Base-by-base conservation (phyloP, 2,113 vertebrate species). In the Vulpes vulpes region DNA sequence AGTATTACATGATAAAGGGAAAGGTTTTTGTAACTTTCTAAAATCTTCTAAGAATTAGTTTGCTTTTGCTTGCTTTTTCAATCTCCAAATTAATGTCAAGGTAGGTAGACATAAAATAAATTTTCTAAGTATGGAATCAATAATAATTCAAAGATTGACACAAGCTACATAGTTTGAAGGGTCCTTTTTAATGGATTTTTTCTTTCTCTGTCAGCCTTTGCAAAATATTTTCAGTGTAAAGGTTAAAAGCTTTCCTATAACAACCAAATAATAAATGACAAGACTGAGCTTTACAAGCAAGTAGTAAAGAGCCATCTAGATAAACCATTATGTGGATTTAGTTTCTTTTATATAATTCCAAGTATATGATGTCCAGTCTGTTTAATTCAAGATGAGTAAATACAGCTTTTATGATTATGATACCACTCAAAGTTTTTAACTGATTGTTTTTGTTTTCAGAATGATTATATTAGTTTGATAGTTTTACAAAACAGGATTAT, bases 341-440 rank as follows among this genome's bases (percentile, higher is more conserved):
- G 1, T 55, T 97, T 55, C 27, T 85, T 69, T 67, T 62, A 55
- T 30, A 17, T 60, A 92, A 35, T 80, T 95, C 30, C 71, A 55
- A 32, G 9, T 80, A 23, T 60, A 65, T 10, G 1, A 25, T 94
- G 4, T 11, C 59, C 74, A 25, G 9, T 53, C 16, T 79, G 2
- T 64, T 95, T 69, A 82, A 51, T 67, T 91, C 62, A 80, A 69
- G 14, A 59, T 67, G 17, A 97, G 4, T 96, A 98, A 97, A 96
- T 25, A 62, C 0, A 97, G 19, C 53, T 97, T 97, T 87, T 76
- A 92, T 95, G 11, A 90, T 64, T 89, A 92, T 14, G 19, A 16
- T 83, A 62, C 35, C n/a, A 92, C 5, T 89, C 1, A 78, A 57
- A 65, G 2, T 86, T 89, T 95, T 90, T 96, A 87, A 92, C 80